Conservation (phyloP, 1,140 invertebrate genomes). For the Pogonus chalceus region DNA sequence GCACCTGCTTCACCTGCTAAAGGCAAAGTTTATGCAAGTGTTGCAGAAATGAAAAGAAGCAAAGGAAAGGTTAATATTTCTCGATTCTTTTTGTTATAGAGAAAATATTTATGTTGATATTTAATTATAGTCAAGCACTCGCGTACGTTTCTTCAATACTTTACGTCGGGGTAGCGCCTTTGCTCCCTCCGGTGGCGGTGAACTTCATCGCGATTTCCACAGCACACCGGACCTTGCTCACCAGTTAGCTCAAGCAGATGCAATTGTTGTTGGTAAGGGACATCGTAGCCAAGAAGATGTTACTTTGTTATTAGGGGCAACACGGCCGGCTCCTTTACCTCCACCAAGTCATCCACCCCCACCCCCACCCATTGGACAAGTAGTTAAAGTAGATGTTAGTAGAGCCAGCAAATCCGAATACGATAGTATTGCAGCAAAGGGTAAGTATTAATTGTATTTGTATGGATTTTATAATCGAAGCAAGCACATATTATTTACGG, state of each 20-base stretch:
- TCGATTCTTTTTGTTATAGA: background rate
- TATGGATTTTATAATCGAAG: background rate
- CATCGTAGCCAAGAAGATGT: slow-evolving; percentile 71
- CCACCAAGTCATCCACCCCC: slow-evolving; percentile 59
- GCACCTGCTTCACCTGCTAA: slow-evolving; percentile 50
- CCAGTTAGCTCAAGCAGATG: slow-evolving; percentile 34
- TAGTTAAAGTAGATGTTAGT: slow-evolving; percentile 60
- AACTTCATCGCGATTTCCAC: slow-evolving; percentile 76
- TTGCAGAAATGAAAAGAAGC: slow-evolving; percentile 87
- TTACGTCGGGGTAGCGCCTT: slow-evolving; percentile 33
- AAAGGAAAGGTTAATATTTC: slow-evolving; percentile 54
- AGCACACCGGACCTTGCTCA: slow-evolving; percentile 72
- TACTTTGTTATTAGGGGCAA: slow-evolving; percentile 36
- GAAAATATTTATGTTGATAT: slow-evolving; percentile 8
- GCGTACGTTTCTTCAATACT: slow-evolving; percentile 45
- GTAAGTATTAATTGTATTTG: slow-evolving; percentile 11
- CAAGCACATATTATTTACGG: too few species aligned
- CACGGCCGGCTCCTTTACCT: slow-evolving; percentile 40
- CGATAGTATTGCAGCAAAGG: slow-evolving; percentile 25
- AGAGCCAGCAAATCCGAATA: slow-evolving; percentile 28
- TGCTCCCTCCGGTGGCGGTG: too few species aligned
- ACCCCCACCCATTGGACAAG: slow-evolving; percentile 58
- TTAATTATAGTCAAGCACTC: slow-evolving; percentile 34
- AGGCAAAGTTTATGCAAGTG: slow-evolving; percentile 78
- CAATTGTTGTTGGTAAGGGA: slow-evolving; percentile 29